These are phyloP conservation scores for Naja naja DNA, from an alignment of 2,113 vertebrate genomes.

Conservation along the genomic window DNA sequence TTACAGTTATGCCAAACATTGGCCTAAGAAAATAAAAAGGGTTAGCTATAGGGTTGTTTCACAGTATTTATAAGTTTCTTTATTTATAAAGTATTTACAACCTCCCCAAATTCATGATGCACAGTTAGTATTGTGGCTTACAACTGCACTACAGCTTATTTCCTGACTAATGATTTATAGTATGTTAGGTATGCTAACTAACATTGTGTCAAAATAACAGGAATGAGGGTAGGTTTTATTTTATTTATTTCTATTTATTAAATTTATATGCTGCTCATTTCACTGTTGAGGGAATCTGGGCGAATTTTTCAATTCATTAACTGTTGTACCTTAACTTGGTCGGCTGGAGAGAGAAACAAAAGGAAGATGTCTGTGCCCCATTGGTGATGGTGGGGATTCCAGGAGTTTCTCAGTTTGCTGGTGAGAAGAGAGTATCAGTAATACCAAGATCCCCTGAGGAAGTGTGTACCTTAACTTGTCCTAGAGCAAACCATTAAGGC, in stretches of 20 bases:
- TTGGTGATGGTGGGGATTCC: too few species aligned
- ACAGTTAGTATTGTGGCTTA: neutral
- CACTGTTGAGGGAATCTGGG: neutral
- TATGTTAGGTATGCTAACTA: neutral
- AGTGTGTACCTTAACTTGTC: neutral
- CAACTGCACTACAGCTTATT: neutral
- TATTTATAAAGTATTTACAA: neutral
- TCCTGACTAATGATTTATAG: neutral
- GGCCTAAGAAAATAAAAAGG: neutral
- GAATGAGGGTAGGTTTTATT: neutral
- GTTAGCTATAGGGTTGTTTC: neutral
- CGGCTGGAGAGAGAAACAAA: too few species aligned
- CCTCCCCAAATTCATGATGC: too few species aligned
- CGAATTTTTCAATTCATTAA: neutral
- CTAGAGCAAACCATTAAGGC: neutral
- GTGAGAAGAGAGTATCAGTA: too few species aligned
- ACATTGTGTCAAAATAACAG: neutral
- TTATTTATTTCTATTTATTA: neutral
- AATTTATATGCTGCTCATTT: neutral
- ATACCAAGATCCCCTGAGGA: too few species aligned
- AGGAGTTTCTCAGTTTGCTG: too few species aligned
- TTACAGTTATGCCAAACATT: neutral
- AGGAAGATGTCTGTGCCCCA: too few species aligned
- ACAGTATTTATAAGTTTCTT: neutral
- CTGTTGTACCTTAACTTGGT: neutral